Evolutionary conservation across 2,113 vertebrate genomes (phyloP), one percentile per base, ranked within the genome.

Genomic region (Mastomys natalensis): DNA sequence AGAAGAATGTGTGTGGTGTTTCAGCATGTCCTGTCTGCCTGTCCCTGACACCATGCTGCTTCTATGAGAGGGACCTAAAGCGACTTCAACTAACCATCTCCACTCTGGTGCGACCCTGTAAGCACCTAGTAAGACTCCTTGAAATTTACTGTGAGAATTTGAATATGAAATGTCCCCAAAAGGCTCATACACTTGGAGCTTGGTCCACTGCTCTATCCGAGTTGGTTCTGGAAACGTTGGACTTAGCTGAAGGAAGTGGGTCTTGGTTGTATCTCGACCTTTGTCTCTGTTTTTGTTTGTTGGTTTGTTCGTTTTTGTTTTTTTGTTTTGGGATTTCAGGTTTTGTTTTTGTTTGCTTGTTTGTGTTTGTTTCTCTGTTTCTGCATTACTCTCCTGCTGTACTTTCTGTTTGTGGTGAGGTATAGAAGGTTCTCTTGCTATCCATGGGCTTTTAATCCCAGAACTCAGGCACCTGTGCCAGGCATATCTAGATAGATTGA

Each of bases 31-130:
- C 43, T 86, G 19, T 48, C 82, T 74, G 29, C 12, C 45, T 31
- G 78, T 73, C 34, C n/a, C 53, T 2, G 19, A 48, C 21, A 43
- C 84, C 29, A 10, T 1, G 1, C 29, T 22, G 31, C 10, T 80
- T 74, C 5, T 43, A 22, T 15, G 43, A 60, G 78, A 92, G 40
- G 45, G 43, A 21, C 51, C 5, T 13, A 9, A 43, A 16, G 48
- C 51, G 34, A 5, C 40, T 5, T 34, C 0, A 8, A 22, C 62
- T 3, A 45, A 0, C 17, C 40, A 2, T 0, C 40, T 1, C 58
- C 16, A 1, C 48, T 22, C 55, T 40, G 62, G 31, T 21, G 9
- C 53, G 43, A 3, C 45, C 85, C 17, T 16, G 43, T 48, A 48
- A 48, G 45, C 2, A 4, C 80, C 53, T n/a, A 37, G 48, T 24